Evolutionary conservation across 1,140 invertebrate species (phyloP).

Genomic region (Carposina sasakii): DNA sequence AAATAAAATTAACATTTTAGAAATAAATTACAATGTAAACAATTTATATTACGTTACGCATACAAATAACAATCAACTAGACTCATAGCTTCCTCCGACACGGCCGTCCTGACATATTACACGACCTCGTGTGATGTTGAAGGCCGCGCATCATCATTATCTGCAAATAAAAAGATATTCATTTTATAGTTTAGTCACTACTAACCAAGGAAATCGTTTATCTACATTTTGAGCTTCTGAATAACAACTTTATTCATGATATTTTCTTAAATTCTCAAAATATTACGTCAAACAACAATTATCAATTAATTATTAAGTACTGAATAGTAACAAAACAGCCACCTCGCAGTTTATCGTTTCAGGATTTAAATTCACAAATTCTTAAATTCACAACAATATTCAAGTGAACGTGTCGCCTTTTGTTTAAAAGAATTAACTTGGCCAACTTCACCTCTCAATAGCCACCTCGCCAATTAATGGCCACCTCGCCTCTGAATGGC

Average conservation of each 20-base stretch:
- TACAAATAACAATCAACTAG: too few relatives aligned
- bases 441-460: too few relatives aligned
- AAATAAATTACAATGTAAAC: not conserved
- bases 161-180: slow-evolving; percentile 9
- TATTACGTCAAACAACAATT: too few relatives aligned
- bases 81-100: slow-evolving; percentile 8
- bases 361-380: too few relatives aligned
- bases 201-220: not conserved
- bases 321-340: too few relatives aligned
- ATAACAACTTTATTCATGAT: not conserved
- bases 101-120: slow-evolving; percentile 22
- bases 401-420: too few relatives aligned
- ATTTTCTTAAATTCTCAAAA: not conserved
- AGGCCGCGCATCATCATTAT: slow-evolving; percentile 15
- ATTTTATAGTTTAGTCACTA: slow-evolving; percentile 12
- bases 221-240: not conserved
- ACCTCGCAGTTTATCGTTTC: too few relatives aligned
- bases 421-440: too few relatives aligned
- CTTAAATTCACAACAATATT: too few relatives aligned
- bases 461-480: too few relatives aligned
- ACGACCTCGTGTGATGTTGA: slow-evolving; percentile 22
- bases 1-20: not conserved
- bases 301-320: too few relatives aligned
- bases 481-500: too few relatives aligned
- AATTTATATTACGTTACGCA: not conserved